These are phyloP conservation scores for Salmo trutta DNA, from an alignment of 2,797 vertebrate genomes.

Conservation along the genomic window DNA sequence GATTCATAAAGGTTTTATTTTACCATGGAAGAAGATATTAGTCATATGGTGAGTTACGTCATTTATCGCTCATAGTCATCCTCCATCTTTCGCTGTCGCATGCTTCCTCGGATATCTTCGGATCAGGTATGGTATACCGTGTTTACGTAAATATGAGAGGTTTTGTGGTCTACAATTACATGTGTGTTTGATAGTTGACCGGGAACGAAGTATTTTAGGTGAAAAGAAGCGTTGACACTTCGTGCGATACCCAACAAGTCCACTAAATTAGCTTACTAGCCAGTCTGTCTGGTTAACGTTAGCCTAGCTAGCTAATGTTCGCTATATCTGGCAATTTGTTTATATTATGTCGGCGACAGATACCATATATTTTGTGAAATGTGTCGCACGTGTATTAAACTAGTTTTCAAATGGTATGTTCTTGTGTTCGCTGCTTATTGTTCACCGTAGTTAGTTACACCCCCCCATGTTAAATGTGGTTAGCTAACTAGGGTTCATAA, in stretches of 20 bases:
- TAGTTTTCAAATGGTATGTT: not conserved
- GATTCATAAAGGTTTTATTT: not conserved
- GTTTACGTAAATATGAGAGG: not conserved
- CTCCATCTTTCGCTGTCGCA: slow-evolving; percentile 49
- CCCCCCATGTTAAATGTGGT: not conserved
- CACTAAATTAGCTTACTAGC: slow-evolving; percentile 15
- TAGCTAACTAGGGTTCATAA: not conserved
- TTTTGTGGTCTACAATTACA: not conserved
- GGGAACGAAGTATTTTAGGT: not conserved
- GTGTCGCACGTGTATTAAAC: not conserved
- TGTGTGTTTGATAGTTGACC: not conserved
- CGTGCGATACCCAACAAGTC: slow-evolving; percentile 2
- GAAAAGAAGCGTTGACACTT: slow-evolving; percentile 14
- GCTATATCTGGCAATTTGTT: not conserved
- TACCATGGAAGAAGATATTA: slow-evolving; percentile 20
- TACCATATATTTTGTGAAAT: not conserved
- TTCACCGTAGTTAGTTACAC: not conserved
- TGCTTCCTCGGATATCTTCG: slow-evolving; percentile 56
- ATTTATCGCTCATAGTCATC: slow-evolving; percentile 48
- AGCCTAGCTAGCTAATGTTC: too few relatives aligned
- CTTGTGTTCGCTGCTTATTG: not conserved
- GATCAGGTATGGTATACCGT: slow-evolving; percentile 60
- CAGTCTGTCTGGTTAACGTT: not conserved
- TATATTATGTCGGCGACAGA: not conserved
- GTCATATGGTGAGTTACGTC: slow-evolving; percentile 63